phyloP scores from a whole-genome alignment of 1,140 invertebrate genomes.

The Temnothorax nylanderi region DNA sequence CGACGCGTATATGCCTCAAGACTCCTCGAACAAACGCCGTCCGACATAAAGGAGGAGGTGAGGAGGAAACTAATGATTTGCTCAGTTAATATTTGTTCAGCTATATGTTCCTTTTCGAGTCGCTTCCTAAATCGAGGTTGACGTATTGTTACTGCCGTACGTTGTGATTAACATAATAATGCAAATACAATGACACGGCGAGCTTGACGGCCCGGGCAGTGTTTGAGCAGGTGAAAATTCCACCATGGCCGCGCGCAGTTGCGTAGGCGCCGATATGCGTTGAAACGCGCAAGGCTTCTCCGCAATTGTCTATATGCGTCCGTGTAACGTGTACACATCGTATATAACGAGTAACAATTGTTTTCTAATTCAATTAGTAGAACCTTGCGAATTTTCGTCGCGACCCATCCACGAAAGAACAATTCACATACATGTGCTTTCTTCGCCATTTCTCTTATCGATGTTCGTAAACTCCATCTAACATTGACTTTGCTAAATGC shows the following conservation, averaged over 20 bases:
- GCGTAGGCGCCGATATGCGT: conserved; percentile 66
- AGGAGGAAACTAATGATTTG: conserved; percentile 80
- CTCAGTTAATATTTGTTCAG: conserved; percentile 82
- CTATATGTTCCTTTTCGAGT: conserved; percentile 78
- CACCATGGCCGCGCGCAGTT: conserved; percentile 71
- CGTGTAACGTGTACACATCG: neutral
- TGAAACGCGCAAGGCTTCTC: conserved; percentile 34
- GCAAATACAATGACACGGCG: conserved; percentile 84
- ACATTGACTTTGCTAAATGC: neutral
- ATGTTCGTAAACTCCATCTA: conserved; percentile 8
- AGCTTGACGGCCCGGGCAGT: conserved; percentile 75
- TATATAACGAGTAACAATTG: conserved; percentile 70
- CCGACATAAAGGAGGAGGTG: conserved; percentile 49
- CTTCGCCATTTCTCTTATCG: conserved; percentile 24
- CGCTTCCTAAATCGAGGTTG: conserved; percentile 85
- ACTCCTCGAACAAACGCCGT: conserved; percentile 53
- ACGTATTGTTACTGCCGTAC: conserved; percentile 82
- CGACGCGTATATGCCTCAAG: neutral
- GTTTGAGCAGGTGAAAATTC: conserved; percentile 85
- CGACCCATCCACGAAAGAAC: conserved; percentile 17
- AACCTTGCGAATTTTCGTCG: conserved; percentile 75
- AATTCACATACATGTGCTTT: neutral
- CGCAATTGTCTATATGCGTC: neutral
- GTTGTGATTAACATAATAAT: conserved; percentile 85
- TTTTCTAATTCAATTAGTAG: conserved; percentile 84